phyloP scores from a whole-genome alignment of 2,113 vertebrate genomes.

The Oreochromis tanganicae region DNA sequence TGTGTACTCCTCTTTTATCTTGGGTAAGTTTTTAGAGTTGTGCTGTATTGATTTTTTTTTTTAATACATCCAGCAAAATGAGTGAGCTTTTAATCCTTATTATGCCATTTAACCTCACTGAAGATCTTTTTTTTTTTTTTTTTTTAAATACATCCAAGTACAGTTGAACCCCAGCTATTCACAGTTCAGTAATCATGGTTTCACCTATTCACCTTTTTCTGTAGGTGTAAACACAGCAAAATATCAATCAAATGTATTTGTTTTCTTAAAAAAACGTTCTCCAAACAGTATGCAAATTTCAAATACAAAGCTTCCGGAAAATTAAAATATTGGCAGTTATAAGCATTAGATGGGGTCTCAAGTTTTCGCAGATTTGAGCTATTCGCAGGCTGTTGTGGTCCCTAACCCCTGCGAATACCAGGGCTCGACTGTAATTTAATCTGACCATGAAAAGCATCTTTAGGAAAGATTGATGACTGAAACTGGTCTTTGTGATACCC shows the following conservation, averaged over 20 bases:
- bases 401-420: accelerated
- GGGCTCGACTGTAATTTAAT: not conserved
- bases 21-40: slow-evolving; percentile 77
- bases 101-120: not conserved
- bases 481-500: not conserved
- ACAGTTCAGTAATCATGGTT: not conserved
- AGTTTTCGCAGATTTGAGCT: not conserved
- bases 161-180: not conserved
- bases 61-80: not conserved
- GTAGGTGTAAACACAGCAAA: not conserved
- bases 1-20: slow-evolving; percentile 92
- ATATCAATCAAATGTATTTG: not conserved
- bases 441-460: not conserved
- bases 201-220: not conserved
- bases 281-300: not conserved
- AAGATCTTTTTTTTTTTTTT: not conserved
- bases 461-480: not conserved
- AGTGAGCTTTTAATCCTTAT: not conserved
- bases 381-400: not conserved
- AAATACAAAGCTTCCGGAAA: not conserved
- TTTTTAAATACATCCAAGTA: not conserved
- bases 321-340: not conserved
- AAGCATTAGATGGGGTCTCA: not conserved
- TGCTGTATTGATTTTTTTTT: not conserved
- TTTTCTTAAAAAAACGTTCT: not conserved